Evolutionary conservation across 1,140 invertebrate genomes (phyloP).

Genomic region (Palaemon carinicauda): DNA sequence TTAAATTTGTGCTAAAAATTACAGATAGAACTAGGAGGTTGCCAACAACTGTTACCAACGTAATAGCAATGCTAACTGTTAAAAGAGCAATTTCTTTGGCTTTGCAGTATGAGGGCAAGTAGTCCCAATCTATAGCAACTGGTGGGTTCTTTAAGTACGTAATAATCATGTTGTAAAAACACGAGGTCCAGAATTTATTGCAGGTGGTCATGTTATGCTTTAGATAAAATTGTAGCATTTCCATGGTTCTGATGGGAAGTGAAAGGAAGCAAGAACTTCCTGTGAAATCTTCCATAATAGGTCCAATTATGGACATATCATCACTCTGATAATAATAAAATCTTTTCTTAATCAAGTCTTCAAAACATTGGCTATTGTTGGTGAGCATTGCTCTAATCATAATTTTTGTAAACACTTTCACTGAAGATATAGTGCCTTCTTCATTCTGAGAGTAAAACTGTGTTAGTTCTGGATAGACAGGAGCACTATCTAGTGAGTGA

Average conservation of each 20-base stretch:
- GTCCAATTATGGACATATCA: not conserved
- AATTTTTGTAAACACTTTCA: not conserved
- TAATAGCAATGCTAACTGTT: not conserved
- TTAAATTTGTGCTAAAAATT: not conserved
- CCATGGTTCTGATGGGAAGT: not conserved
- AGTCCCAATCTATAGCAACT: not conserved
- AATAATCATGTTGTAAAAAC: not conserved
- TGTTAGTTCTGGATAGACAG: no score
- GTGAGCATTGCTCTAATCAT: not conserved
- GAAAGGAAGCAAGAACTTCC: not conserved
- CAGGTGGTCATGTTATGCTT: not conserved
- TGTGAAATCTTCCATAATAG: not conserved
- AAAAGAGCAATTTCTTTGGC: not conserved
- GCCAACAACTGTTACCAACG: not conserved
- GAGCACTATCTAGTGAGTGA: no score
- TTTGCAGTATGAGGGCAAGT: not conserved
- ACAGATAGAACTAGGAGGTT: not conserved
- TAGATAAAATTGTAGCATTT: not conserved
- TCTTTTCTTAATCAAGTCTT: not conserved
- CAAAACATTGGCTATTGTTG: not conserved
- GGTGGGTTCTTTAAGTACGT: not conserved
- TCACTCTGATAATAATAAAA: not conserved
- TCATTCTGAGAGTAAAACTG: not conserved
- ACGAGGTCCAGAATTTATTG: conserved; percentile 21
- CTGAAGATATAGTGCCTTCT: not conserved